Evolutionary conservation across 1,140 invertebrate species (phyloP).

Genomic region (Arion vulgaris): DNA sequence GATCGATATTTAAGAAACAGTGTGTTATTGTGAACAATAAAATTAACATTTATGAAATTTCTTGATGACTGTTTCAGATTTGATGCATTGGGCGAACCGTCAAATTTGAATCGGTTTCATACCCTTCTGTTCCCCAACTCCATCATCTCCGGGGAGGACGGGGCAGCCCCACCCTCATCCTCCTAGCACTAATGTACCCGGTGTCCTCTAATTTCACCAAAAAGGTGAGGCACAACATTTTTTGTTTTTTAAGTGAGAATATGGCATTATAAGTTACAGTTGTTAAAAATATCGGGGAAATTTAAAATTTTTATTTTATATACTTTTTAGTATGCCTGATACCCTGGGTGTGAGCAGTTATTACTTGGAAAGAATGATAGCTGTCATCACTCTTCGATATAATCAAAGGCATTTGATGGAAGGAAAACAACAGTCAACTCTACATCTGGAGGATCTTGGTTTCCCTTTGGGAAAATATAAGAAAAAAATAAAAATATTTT

Average conservation of each 20-base stretch:
- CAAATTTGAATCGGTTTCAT: background rate
- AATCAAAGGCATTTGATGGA: constrained; percentile 40
- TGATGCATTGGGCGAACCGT: constrained; percentile 8
- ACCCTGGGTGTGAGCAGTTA: constrained; percentile 51
- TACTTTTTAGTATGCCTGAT: constrained; percentile 50
- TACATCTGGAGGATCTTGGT: constrained; percentile 43
- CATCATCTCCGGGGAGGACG: background rate
- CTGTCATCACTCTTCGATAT: constrained; percentile 47
- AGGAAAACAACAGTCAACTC: constrained; percentile 44
- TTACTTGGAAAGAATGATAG: constrained; percentile 49
- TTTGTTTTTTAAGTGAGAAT: too few species aligned
- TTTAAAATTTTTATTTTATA: too few species aligned
- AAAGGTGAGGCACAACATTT: background rate
- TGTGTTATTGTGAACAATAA: too few species aligned
- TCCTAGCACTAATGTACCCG: background rate
- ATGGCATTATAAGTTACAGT: too few species aligned
- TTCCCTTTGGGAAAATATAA: constrained; percentile 43
- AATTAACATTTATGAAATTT: too few species aligned
- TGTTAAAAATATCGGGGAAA: too few species aligned
- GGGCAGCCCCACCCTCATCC: background rate
- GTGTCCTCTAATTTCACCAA: background rate
- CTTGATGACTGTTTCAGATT: constrained; percentile 1
- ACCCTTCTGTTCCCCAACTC: background rate
- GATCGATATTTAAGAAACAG: too few species aligned
- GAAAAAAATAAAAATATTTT: too few species aligned